These are phyloP conservation scores for Drosophila conformis DNA, from an alignment of 2,888 invertebrate genomes.

Conservation along the genomic window DNA sequence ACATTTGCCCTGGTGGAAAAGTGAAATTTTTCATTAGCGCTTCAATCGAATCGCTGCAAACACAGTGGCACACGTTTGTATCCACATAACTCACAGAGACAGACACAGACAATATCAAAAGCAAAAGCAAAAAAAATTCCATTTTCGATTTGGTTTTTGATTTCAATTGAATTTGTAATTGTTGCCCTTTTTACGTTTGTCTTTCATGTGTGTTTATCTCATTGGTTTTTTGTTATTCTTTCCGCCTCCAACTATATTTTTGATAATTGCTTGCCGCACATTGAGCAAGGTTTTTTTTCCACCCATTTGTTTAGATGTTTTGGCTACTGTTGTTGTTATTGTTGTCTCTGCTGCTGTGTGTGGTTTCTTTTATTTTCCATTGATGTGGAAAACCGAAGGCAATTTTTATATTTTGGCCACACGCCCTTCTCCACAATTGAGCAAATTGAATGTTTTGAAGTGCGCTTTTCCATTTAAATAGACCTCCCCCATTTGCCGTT, in stretches of 20 bases:
- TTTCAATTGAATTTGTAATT: constrained; percentile 78
- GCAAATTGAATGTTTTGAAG: constrained; percentile 49
- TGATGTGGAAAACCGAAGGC: constrained; percentile 53
- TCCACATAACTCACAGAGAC: constrained; percentile 23
- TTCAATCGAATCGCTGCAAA: constrained; percentile 54
- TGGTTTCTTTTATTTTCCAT: constrained; percentile 28
- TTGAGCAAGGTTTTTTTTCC: constrained; percentile 45
- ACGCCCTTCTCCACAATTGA: constrained; percentile 29
- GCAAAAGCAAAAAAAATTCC: constrained; percentile 35
- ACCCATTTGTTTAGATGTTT: constrained; percentile 47
- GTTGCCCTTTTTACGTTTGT: constrained; percentile 58
- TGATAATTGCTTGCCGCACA: constrained; percentile 39
- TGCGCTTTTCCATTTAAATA: constrained; percentile 70
- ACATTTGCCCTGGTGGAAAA: constrained; percentile 54
- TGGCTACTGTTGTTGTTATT: constrained; percentile 37
- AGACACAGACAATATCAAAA: background rate
- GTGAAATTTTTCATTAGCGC: constrained; percentile 81
- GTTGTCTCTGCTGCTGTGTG: constrained; percentile 12
- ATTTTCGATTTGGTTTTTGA: constrained; percentile 65
- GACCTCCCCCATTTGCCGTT: constrained; percentile 8
- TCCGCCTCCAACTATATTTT: constrained; percentile 7
- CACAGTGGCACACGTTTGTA: constrained; percentile 66
- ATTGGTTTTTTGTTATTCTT: constrained; percentile 25
- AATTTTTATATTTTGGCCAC: constrained; percentile 36
- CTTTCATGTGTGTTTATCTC: constrained; percentile 74